Base-by-base conservation (phyloP, 2,888 invertebrate species). In the Girardia tigrina region DNA sequence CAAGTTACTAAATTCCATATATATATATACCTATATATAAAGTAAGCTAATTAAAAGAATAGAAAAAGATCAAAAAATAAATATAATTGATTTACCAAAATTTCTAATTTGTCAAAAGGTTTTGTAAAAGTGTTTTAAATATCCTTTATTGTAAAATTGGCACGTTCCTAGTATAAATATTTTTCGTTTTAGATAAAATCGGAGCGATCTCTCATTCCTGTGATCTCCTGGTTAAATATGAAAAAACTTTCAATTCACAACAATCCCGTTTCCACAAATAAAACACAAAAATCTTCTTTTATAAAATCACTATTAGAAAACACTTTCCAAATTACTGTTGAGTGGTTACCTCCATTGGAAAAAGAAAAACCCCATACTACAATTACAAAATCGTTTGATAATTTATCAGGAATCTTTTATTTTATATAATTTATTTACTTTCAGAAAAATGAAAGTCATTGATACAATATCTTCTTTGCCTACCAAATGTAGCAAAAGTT, bases 341-440 rank as follows among this genome's bases (percentile, higher is more conserved):
- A 56, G n/a, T 56, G 56, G 56, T 56, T 56, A 56, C 56, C 56
- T 20, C 56, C 56, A n/a, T 20, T 56, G n/a, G n/a, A n/a, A 56
- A 56, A 56, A 56, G 56, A 56, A 56, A 56, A 16, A 23, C 56
- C 56, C 4, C n/a, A 56, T 56, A n/a, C 56, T 56, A 56, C 56
- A 8, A 56, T 56, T 16, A 56, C n/a, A 56, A 56, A 56, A 56
- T 56, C 56, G 56, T 56, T 20, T 8, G 16, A 12, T 12, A 12
- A 36, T 36, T 36, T 36, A 16, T 12, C 8, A 16, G 8, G 36
- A 36, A 36, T 12, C 16, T 36, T 12, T 8, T 12, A 36, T 36
- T 36, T 36, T 36, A 36, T 12, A 36, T 12, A 36, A 36, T 36
- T 36, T 36, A 36, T 36, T 36, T 36, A 36, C 36, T 36, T 56